phyloP scores from a whole-genome alignment of 2,113 vertebrate genomes.

The Ptyas mucosa region DNA sequence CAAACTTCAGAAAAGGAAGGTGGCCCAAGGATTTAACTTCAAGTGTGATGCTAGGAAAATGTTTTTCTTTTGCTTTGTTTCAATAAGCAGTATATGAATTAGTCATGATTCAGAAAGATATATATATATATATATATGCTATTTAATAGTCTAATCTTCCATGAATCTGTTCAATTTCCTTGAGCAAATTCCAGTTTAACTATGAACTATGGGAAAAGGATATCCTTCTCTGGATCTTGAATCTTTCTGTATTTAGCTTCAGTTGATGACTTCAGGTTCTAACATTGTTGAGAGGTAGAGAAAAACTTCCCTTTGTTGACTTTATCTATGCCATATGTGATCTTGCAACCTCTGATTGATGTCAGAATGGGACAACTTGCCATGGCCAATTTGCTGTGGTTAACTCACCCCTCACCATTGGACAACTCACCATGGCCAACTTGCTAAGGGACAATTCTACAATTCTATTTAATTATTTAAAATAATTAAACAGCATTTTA shows the following conservation, averaged over 20 bases:
- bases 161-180: neutral
- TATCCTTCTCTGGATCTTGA: neutral
- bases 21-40: neutral
- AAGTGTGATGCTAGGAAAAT: neutral
- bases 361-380: too few relatives aligned
- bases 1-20: neutral
- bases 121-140: neutral
- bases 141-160: neutral
- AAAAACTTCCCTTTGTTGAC: neutral
- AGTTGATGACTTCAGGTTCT: neutral
- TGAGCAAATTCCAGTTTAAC: neutral
- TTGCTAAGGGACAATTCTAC: too few relatives aligned
- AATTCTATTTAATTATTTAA: too few relatives aligned
- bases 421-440: too few relatives aligned
- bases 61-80: neutral
- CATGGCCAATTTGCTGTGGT: too few relatives aligned
- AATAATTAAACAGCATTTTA: too few relatives aligned
- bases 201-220: neutral
- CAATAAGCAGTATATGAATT: neutral
- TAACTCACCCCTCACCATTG: too few relatives aligned
- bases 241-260: neutral
- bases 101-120: neutral
- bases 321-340: neutral
- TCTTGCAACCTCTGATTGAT: neutral
- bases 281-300: neutral